phyloP scores from a whole-genome alignment of 2,888 invertebrate genomes.

The Gibbula magus region DNA sequence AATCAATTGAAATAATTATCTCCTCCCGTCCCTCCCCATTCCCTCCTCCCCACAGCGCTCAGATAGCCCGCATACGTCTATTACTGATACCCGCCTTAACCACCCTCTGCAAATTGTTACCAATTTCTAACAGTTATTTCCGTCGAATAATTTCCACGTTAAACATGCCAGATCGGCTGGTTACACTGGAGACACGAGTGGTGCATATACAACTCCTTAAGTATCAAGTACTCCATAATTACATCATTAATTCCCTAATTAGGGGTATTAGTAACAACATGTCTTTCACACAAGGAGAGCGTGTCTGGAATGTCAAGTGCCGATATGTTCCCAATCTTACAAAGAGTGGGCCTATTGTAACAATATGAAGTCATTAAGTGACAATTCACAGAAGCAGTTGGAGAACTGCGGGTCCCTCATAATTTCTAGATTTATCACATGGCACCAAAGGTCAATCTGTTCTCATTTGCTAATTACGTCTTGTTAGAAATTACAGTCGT shows the following conservation, averaged over 20 bases:
- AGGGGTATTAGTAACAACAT: background rate
- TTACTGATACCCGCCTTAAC: too few species aligned
- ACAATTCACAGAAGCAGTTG: too few species aligned
- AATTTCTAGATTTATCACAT: too few species aligned
- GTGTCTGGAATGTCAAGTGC: background rate
- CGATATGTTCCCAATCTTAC: background rate
- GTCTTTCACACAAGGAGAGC: slow-evolving; percentile 1
- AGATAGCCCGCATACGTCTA: background rate
- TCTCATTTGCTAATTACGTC: too few species aligned
- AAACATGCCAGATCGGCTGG: background rate
- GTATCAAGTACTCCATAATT: slow-evolving; percentile 11
- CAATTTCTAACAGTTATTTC: slow-evolving; percentile 13
- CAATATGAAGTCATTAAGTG: too few species aligned
- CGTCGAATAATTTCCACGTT: background rate
- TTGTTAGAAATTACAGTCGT: too few species aligned
- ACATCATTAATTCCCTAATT: background rate
- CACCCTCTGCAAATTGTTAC: background rate
- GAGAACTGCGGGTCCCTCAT: too few species aligned
- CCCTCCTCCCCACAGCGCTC: background rate
- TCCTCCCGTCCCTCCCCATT: background rate
- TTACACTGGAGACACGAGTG: background rate
- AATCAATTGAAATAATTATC: background rate
- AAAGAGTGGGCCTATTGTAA: too few species aligned
- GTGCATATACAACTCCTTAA: background rate
- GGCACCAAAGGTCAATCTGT: too few species aligned